Evolutionary conservation across 2,797 vertebrate genomes (phyloP), one percentile per base, ranked within the genome.

Genomic region (Anguilla marmorata): DNA sequence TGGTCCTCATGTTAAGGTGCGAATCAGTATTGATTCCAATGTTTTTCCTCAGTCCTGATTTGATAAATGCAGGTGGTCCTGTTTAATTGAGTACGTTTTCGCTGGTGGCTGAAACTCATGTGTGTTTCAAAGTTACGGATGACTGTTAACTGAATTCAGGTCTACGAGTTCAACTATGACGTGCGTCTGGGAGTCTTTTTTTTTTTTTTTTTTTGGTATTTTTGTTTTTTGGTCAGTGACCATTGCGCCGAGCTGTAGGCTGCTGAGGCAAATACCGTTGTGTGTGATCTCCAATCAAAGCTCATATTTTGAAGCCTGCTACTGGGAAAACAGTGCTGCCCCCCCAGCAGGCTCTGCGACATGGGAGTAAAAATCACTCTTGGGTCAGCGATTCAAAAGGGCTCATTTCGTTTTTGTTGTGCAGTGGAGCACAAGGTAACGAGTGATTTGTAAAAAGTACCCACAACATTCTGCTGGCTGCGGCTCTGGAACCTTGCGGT

Each of bases 341-440:
- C 27, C 21, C 63, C 3, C 16, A 52, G 11, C 54, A 56, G 11
- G 30, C 33, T 76, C 72, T 33, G 33, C 72, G 88, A 90, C 87
- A 83, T 87, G 84, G 41, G 74, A 69, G 87, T 63, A 30, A 58
- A 27, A 58, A 87, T 87, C 86, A 87, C 86, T 37, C 48, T 60
- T 48, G 88, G 89, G 88, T 88, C 88, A 88, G 37, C 21, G 52
- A 58, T 74, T 85, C 80, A 74, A 54, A 85, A 84, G 56, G 56
- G 37, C 86, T 82, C 11, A 58, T 87, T 69, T 85, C 16, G 83
- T n/a, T 83, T 86, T 56, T 56, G 82, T 88, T 50, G 63, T 82
- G 82, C 52, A 86, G 86, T 63, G 52, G 14, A 82, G 82, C 69
- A 45, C 66, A 37, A 63, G 48, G 60, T 37, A 56, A 19, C 16